These are phyloP conservation scores for Amiota minor DNA, from an alignment of 2,888 invertebrate genomes.

Conservation along the genomic window DNA sequence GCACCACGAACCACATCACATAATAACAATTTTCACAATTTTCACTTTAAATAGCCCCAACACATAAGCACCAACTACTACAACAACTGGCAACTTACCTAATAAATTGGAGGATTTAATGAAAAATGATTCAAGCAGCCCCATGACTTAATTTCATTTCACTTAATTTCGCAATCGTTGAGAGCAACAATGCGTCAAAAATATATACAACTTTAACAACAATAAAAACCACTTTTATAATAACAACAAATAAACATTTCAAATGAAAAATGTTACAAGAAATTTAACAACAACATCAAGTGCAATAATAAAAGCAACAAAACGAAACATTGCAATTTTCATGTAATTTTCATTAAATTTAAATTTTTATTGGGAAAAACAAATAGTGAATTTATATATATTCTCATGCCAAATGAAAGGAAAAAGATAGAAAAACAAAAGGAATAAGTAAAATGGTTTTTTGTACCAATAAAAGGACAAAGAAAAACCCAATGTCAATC, in stretches of 20 bases:
- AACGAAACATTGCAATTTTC: constrained; percentile 22
- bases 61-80: not conserved
- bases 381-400: constrained; percentile 1
- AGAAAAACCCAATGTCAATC: constrained; percentile 39
- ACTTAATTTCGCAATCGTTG: constrained; percentile 25
- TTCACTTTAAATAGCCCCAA: not conserved
- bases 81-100: not conserved
- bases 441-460: constrained; percentile 13
- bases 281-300: too few species aligned
- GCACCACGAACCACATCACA: too few species aligned
- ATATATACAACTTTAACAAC: not conserved
- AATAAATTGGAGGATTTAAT: not conserved
- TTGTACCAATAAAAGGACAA: constrained; percentile 18
- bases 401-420: constrained; percentile 20
- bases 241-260: not conserved
- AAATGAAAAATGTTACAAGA: constrained; percentile 2
- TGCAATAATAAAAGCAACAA: constrained; percentile 20
- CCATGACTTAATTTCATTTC: constrained; percentile 25
- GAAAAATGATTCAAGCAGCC: constrained; percentile 11
- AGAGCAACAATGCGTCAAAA: constrained; percentile 23
- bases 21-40: not conserved
- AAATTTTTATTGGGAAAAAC: constrained; percentile 13
- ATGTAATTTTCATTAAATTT: constrained; percentile 25
- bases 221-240: not conserved
- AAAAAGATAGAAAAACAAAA: constrained; percentile 9